Conservation (phyloP, 23 tunicate genomes). For the Ascidia mentula region DNA sequence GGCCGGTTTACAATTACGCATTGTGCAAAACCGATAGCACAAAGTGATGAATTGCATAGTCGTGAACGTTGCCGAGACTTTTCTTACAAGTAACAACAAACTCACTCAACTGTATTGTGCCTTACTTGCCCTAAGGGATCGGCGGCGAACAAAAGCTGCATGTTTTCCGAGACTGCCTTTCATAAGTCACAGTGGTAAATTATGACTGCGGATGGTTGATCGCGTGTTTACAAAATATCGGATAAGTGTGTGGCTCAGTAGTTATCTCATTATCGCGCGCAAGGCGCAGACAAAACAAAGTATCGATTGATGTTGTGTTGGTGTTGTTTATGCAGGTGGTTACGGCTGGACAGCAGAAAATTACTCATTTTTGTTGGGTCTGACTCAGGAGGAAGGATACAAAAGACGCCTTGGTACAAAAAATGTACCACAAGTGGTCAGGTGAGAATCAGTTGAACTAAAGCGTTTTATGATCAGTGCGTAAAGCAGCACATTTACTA, state of each 20-base stretch:
- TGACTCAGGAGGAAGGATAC: constrained; percentile 32
- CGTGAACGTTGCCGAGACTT: background rate
- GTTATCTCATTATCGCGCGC: too few species aligned
- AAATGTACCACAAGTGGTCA: constrained; percentile 36
- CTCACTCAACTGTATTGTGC: background rate
- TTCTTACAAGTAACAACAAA: background rate
- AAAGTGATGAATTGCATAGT: too few species aligned
- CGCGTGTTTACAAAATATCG: background rate
- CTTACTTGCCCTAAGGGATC: background rate
- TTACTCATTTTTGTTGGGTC: constrained; percentile 63
- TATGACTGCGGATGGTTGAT: background rate
- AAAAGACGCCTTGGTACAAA: constrained; percentile 39
- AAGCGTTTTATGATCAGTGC: background rate
- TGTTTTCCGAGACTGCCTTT: background rate
- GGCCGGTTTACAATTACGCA: too few species aligned
- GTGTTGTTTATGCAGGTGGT: constrained; percentile 22
- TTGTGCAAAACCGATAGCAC: too few species aligned
- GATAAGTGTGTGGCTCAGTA: background rate
- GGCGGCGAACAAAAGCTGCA: background rate
- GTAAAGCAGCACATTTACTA: too few species aligned
- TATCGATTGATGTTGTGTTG: too few species aligned
- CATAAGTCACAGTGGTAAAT: background rate
- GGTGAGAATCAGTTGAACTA: too few species aligned
- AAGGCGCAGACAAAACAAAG: too few species aligned
- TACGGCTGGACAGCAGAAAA: constrained; percentile 58